Evolutionary conservation across 1,140 invertebrate genomes (phyloP).

Genomic region (Neuroterus valhalla): DNA sequence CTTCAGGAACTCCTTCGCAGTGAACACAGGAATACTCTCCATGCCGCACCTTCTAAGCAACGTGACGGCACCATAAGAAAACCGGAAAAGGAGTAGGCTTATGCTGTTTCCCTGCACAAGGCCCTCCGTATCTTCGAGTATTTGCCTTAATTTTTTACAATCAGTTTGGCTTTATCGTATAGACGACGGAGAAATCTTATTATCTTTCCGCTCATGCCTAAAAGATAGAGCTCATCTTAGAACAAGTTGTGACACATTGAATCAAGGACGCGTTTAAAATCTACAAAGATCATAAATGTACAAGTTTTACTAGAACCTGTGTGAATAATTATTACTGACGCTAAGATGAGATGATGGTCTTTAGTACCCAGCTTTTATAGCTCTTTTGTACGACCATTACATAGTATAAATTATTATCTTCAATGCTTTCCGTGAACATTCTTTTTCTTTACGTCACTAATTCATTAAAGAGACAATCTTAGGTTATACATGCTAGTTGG

Average conservation of each 20-base stretch:
- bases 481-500: neutral
- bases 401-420: neutral
- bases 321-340: conserved; percentile 38
- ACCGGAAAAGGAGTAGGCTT: conserved; percentile 47
- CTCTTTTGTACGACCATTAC: neutral
- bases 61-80: conserved; percentile 44
- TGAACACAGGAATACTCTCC: conserved; percentile 32
- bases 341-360: conserved; percentile 47
- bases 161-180: conserved; percentile 45
- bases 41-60: conserved; percentile 27
- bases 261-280: conserved; percentile 41
- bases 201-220: conserved; percentile 50
- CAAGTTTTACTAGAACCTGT: conserved; percentile 40
- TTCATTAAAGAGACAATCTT: neutral
- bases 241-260: conserved; percentile 46
- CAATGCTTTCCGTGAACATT: too few relatives aligned
- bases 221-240: conserved; percentile 43
- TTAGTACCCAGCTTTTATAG: conserved; percentile 20
- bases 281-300: conserved; percentile 35
- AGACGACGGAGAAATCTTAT: conserved; percentile 43
- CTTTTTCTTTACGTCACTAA: neutral
- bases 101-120: conserved; percentile 50
- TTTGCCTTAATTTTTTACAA: conserved; percentile 29
- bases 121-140: conserved; percentile 38
- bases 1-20: conserved; percentile 12